A percentile compares a stretch with the other conserved stretches of the same genome.
phyloP scores from a whole-genome alignment of 2,113 vertebrate genomes.

The Clinocottus analis region DNA sequence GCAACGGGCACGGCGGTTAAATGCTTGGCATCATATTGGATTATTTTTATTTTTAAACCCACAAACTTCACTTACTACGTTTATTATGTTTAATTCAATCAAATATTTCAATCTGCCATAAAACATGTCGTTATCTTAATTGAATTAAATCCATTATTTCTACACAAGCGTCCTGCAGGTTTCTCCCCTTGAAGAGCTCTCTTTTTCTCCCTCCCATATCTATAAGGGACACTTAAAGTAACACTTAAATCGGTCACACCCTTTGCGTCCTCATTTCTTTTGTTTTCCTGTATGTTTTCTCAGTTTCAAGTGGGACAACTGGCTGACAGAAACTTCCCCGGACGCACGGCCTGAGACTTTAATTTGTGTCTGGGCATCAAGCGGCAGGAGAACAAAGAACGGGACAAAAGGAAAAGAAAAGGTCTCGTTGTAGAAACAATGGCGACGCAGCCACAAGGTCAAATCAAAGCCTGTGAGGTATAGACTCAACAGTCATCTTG shows the following conservation, averaged over 20 bases:
- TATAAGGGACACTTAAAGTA: background rate
- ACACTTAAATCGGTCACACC: background rate
- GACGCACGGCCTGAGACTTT: constrained; percentile 41
- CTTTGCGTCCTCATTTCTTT: background rate
- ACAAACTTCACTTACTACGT: constrained; percentile 18
- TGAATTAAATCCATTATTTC: background rate
- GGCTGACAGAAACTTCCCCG: constrained; percentile 55
- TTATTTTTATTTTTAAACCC: constrained; percentile 1
- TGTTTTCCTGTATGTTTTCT: background rate
- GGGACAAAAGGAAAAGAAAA: constrained; percentile 41
- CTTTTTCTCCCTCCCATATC: background rate
- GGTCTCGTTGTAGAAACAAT: constrained; percentile 32
- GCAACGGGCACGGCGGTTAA: background rate
- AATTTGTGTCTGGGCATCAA: constrained; percentile 76
- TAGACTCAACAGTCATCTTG: background rate
- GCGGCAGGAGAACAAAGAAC: constrained; percentile 68
- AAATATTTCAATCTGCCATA: background rate
- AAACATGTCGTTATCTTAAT: background rate
- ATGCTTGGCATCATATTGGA: background rate
- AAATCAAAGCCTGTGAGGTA: background rate
- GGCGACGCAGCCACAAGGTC: background rate
- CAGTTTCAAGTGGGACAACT: background rate
- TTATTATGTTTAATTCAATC: background rate
- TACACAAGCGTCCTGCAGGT: background rate
- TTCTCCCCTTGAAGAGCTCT: constrained; percentile 11